Base-by-base conservation (phyloP, 2,888 invertebrate species). In the Chironomus riparius region DNA sequence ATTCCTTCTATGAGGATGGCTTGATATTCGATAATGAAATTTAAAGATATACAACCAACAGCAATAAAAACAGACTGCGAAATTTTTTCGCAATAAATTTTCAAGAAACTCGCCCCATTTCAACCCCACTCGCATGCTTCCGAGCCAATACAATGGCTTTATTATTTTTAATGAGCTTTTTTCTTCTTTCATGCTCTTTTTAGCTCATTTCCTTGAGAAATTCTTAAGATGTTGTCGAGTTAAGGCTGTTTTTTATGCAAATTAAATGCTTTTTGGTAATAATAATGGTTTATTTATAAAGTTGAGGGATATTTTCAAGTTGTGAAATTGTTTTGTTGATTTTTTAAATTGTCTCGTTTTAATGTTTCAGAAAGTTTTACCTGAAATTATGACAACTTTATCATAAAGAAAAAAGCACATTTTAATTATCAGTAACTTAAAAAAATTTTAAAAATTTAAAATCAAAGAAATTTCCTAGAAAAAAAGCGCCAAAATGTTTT, bases 91-190 rank as follows among this genome's bases (percentile, higher is more conserved):
- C n/a, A 50, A 50, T 50, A 50, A 50, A 50, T 50, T 50, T 56
- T 7, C n/a, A 56, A 15, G 7, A n/a, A 56, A 56, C 18, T 15
- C 56, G 56, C 56, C 56, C 56, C 56, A 18, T 18, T 50, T 7
- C 56, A 56, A 56, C 56, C 56, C 56, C 56, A 18, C 38, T 38
- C 15, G 56, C 56, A 56, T 18, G 56, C 65, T 24, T 24, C 12
- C 13, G 56, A 18, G 65, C 65, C 21, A 24, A 56, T 18, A 72
- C 38, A 72, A 72, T 62, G 13, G 15, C 47, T 72, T 61, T 72
- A 72, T 72, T 72, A 72, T 72, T 72, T 72, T 72, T 72, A 72
- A 72, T 72, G 72, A 62, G 62, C 72, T 72, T 72, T 72, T 50
- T 28, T 38, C 15, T 10, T 38, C 38, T 47, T 47, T 7, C 21